Evolutionary conservation across 2,888 invertebrate genomes (phyloP), one percentile per base, ranked within the genome.

Genomic region (Eupithecia pulchellata): DNA sequence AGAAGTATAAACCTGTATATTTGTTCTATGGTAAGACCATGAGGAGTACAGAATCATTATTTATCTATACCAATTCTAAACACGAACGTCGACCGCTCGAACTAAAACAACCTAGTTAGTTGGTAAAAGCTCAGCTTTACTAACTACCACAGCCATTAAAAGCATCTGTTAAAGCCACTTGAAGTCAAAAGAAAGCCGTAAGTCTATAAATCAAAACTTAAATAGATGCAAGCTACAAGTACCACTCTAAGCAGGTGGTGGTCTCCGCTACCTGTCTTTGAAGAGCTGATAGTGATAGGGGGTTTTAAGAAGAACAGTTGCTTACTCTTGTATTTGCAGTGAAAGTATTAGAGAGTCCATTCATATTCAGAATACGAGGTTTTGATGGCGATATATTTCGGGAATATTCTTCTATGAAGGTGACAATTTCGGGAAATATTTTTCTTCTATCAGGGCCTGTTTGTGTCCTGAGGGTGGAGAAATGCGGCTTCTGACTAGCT

Each of bases 161-260:
- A 79, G 75, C 83, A 80, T 83, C 83, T 85, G 85, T 81, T 84
- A 78, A 72, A 79, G 77, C 84, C 89, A 89, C 90, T 90, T 86
- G 87, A 89, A 84, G 76, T 81, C 77, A 80, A 84, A 79, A 82
- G 74, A 81, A 78, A 32, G 78, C 80, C 82, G 71, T 81, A 79
- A 72, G 80, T 77, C 80, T 84, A 88, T 90, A 90, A 90, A 90
- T 90, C 85, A 90, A 83, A 81, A 73, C 82, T 81, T 85, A 91
- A 90, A 88, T 86, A 89, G 89, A 87, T 82, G 78, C 85, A 55
- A 76, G 82, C 82, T 85, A 82, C 80, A 86, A 89, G 89, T 84
- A 76, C 75, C 76, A 78, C 81, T 25, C 82, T 69, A 72, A 80
- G 75, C 84, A 85, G 85, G 85, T 87, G 84, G 77, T 36, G 36